Percentiles rank a stretch among this genome's conserved stretches.
Conservation (phyloP, 1,140 invertebrate species). For the Eurytemora carolleeae region DNA sequence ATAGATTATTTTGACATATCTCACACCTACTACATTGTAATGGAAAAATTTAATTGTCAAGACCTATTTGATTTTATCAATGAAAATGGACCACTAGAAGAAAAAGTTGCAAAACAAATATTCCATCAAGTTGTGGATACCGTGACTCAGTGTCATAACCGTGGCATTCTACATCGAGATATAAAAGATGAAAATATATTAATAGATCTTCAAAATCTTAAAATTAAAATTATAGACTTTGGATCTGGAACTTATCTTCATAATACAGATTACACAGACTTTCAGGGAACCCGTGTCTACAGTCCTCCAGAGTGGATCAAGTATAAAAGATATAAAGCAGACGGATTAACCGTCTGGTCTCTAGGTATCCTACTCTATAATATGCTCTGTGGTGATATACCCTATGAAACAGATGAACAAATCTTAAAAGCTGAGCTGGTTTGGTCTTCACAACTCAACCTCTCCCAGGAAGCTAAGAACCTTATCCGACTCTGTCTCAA, state of each 20-base stretch:
- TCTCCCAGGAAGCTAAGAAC: slow-evolving; percentile 37
- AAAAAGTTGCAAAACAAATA: slow-evolving; percentile 28
- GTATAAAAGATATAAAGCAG: slow-evolving; percentile 35
- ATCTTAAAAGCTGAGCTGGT: slow-evolving; percentile 38
- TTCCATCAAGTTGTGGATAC: slow-evolving; percentile 29
- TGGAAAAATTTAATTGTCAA: slow-evolving; percentile 32
- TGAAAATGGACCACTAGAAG: slow-evolving; percentile 29
- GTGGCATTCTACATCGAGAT: slow-evolving; percentile 32
- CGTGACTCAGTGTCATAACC: slow-evolving; percentile 24
- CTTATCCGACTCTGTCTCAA: slow-evolving; percentile 37
- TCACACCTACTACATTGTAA: slow-evolving; percentile 31
- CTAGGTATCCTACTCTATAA: slow-evolving; percentile 44
- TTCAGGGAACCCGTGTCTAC: slow-evolving; percentile 38
- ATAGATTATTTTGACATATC: slow-evolving; percentile 27
- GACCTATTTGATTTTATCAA: slow-evolving; percentile 39
- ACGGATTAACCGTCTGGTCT: slow-evolving; percentile 42
- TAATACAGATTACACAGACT: slow-evolving; percentile 37
- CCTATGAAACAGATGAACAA: slow-evolving; percentile 43
- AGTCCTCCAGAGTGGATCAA: slow-evolving; percentile 47
- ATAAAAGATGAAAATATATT: slow-evolving; percentile 40
- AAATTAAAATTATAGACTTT: slow-evolving; percentile 41
- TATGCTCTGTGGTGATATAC: slow-evolving; percentile 47
- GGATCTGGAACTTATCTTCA: slow-evolving; percentile 41
- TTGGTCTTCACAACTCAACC: slow-evolving; percentile 29
- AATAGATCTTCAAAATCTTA: slow-evolving; percentile 31